Percentiles rank a stretch among this genome's conserved stretches.
phyloP scores from a whole-genome alignment of 2,888 invertebrate genomes.

The Tenthredo scrophulariae region DNA sequence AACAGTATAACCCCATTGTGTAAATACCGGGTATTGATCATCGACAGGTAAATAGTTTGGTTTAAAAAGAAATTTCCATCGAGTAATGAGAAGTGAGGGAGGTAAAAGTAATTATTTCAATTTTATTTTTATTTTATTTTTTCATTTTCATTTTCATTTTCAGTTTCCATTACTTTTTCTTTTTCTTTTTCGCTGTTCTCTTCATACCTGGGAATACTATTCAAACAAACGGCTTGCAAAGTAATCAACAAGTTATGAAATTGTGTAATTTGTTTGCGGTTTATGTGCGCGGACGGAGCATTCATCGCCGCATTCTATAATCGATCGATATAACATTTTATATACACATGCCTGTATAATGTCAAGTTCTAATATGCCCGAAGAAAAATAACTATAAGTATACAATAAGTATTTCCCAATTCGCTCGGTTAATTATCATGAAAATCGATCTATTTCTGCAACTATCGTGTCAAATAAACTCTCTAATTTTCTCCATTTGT shows the following conservation, averaged over 20 bases:
- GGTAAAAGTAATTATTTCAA: neutral
- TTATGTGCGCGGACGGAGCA: neutral
- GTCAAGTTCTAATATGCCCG: neutral
- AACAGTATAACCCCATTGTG: neutral
- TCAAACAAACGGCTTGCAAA: neutral
- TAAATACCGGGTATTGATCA: neutral
- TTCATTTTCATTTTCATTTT: neutral
- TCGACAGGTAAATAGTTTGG: neutral
- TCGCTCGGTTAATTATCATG: slow-evolving; percentile 14
- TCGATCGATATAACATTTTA: neutral
- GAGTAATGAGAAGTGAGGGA: neutral
- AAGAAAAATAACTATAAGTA: neutral
- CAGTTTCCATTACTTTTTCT: too few relatives aligned
- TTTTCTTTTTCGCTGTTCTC: neutral
- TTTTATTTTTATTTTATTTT: neutral
- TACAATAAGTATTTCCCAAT: neutral
- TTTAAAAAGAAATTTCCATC: neutral
- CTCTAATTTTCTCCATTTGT: slow-evolving; percentile 50
- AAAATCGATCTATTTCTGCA: slow-evolving; percentile 45
- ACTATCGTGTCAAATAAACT: slow-evolving; percentile 26
- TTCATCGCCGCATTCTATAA: neutral
- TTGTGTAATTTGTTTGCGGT: slow-evolving; percentile 17
- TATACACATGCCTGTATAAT: neutral
- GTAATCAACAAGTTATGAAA: neutral
- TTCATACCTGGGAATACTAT: neutral